phyloP scores from a whole-genome alignment of 2,888 invertebrate species.

The Platycnemis pennipes region DNA sequence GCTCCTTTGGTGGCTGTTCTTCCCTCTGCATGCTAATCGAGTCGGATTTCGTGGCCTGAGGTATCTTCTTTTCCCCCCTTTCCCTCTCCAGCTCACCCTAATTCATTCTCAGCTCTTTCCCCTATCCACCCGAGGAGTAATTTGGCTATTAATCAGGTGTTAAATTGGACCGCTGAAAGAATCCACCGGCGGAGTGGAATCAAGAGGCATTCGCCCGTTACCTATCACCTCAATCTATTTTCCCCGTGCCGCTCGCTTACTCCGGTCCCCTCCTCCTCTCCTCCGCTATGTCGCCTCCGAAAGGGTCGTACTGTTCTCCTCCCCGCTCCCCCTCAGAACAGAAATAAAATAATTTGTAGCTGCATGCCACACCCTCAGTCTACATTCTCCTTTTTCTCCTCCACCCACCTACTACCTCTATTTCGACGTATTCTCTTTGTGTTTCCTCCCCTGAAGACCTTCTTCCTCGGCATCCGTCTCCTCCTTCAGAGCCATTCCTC shows the following conservation, averaged over 20 bases:
- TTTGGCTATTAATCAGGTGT: constrained; percentile 60
- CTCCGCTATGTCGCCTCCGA: neutral
- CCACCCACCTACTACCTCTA: neutral
- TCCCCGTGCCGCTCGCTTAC: neutral
- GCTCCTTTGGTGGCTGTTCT: neutral
- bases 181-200: constrained; percentile 28
- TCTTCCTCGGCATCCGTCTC: neutral
- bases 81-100: neutral
- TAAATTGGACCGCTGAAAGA: constrained; percentile 65
- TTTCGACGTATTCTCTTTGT: neutral
- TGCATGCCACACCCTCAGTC: constrained; percentile 8
- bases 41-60: neutral
- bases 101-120: neutral
- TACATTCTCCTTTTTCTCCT: neutral
- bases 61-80: neutral
- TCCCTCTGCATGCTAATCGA: neutral
- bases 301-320: constrained; percentile 27
- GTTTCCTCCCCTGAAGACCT: neutral
- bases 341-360: constrained; percentile 62
- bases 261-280: neutral
- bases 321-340: neutral
- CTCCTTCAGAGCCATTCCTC: neutral
- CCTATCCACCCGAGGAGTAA: constrained; percentile 37
- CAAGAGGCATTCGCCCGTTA: constrained; percentile 40
- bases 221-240: constrained; percentile 9